phyloP scores from a whole-genome alignment of 2,888 invertebrate genomes.

The Trisateles emortualis region DNA sequence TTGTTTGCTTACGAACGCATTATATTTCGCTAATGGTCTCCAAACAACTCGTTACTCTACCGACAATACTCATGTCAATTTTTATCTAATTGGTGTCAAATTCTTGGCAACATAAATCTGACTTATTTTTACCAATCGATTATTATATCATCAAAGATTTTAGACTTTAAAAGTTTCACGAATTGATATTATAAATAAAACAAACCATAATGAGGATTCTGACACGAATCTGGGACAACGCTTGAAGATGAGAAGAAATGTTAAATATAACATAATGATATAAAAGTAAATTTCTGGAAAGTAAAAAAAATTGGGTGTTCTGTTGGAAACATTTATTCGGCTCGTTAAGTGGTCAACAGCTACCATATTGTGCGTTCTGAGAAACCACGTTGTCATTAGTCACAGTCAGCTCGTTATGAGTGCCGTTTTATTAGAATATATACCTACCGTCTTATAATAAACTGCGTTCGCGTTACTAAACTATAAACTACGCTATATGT shows the following conservation, averaged over 20 bases:
- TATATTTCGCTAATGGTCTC: constrained; percentile 40
- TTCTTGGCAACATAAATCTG: constrained; percentile 19
- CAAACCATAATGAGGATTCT: constrained; percentile 38
- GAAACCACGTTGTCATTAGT: constrained; percentile 38
- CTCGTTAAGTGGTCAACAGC: constrained; percentile 37
- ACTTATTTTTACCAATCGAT: constrained; percentile 14
- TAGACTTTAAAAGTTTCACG: constrained; percentile 7
- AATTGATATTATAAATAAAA: constrained; percentile 21
- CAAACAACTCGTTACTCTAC: constrained; percentile 39
- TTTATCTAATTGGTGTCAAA: constrained; percentile 14
- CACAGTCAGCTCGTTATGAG: constrained; percentile 31
- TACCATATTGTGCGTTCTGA: constrained; percentile 33
- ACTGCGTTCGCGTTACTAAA: constrained; percentile 27
- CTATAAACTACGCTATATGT: constrained; percentile 39
- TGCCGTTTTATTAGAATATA: constrained; percentile 40
- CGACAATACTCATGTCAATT: constrained; percentile 22
- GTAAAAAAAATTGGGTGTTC: constrained; percentile 25
- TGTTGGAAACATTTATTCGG: constrained; percentile 35
- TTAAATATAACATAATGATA: constrained; percentile 31
- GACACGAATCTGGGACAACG: constrained; percentile 33
- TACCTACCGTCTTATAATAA: constrained; percentile 25
- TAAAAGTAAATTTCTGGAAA: constrained; percentile 38
- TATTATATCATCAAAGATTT: constrained; percentile 14
- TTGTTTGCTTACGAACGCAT: constrained; percentile 23
- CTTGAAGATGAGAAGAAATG: constrained; percentile 27